Percentiles rank a stretch among this genome's conserved stretches.
These are phyloP conservation scores for Cepaea hortensis DNA, from an alignment of 2,888 invertebrate species.

Conservation along the genomic window DNA sequence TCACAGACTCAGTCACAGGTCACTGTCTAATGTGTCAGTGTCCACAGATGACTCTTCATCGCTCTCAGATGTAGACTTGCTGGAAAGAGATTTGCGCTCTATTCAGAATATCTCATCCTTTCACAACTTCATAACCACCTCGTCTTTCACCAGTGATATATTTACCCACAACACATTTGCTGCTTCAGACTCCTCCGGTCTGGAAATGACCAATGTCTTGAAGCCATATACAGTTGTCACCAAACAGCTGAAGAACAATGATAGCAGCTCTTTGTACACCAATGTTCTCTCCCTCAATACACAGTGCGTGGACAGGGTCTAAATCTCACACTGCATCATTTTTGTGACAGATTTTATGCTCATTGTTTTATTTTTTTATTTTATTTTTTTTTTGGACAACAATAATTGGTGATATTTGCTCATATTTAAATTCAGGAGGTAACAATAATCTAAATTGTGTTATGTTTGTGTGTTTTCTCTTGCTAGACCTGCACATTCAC, in stretches of 20 bases:
- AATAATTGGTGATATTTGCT: no score
- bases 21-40: constrained; percentile 31
- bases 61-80: constrained; percentile 48
- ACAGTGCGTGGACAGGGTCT: constrained; percentile 13
- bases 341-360: background rate
- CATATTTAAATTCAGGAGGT: no score
- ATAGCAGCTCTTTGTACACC: background rate
- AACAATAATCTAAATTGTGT: no score
- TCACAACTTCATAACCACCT: constrained; percentile 48
- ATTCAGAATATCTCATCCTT: constrained; percentile 49
- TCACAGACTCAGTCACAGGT: constrained; percentile 41
- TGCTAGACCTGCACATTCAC: no score
- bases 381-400: background rate
- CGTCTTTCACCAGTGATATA: constrained; percentile 39
- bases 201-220: constrained; percentile 25
- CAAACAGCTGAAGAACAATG: background rate
- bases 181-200: background rate
- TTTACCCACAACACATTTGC: background rate
- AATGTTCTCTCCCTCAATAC: background rate
- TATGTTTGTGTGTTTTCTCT: no score
- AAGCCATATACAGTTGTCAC: constrained; percentile 3
- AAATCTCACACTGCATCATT: background rate
- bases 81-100: constrained; percentile 66
- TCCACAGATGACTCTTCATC: constrained; percentile 46
- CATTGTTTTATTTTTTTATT: background rate